Percentiles rank a stretch among this genome's conserved stretches.
These are phyloP conservation scores for Drosophila trapezifrons DNA, from an alignment of 1,140 invertebrate species.

Conservation along the genomic window DNA sequence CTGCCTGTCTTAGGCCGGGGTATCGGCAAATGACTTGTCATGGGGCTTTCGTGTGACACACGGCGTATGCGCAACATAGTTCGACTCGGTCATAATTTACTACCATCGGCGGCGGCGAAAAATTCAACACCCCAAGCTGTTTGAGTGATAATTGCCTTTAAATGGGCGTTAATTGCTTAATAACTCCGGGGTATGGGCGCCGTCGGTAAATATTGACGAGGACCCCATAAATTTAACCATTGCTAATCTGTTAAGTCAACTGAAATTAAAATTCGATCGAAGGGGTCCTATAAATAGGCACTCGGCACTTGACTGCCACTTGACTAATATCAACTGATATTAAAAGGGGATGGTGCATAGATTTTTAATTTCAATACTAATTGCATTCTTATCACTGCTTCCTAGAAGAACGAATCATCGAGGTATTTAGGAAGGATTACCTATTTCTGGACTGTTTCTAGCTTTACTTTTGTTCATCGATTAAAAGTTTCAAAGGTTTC, in stretches of 20 bases:
- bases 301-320: constrained; percentile 50
- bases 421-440: neutral
- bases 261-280: constrained; percentile 47
- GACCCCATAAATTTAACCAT: constrained; percentile 36
- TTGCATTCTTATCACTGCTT: constrained; percentile 24
- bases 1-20: neutral
- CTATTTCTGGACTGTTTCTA: neutral
- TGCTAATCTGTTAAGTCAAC: constrained; percentile 34
- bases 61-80: constrained; percentile 56
- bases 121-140: constrained; percentile 12
- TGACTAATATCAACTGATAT: constrained; percentile 22
- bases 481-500: too few species aligned
- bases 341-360: neutral
- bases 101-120: neutral
- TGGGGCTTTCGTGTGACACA: constrained; percentile 57
- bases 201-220: constrained; percentile 44
- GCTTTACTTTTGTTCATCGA: neutral
- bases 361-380: constrained; percentile 8
- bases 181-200: constrained; percentile 24
- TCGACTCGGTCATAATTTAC: constrained; percentile 24
- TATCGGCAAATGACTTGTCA: constrained; percentile 56
- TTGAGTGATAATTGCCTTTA: constrained; percentile 46
- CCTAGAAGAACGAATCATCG: neutral
- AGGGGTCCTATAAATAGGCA: constrained; percentile 26
- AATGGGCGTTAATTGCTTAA: constrained; percentile 49